A percentile compares a stretch with the other conserved stretches of the same genome.
phyloP scores from a whole-genome alignment of 2,797 vertebrate genomes.

The Chloroceryle amazona region DNA sequence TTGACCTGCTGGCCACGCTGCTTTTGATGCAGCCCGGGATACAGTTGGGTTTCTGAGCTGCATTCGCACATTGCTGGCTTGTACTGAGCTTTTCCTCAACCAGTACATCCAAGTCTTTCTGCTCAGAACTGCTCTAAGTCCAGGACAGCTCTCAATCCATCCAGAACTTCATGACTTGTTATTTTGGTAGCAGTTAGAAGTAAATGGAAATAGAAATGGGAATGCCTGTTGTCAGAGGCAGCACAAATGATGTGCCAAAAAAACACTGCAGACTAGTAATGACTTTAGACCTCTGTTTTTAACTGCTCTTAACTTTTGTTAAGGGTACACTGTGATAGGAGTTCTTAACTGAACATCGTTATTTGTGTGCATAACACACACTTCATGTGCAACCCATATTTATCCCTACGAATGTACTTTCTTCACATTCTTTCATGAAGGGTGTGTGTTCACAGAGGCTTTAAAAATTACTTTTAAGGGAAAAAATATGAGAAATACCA shows the following conservation, averaged over 20 bases:
- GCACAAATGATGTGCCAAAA: not conserved
- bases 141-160: not conserved
- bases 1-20: too few relatives aligned
- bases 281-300: not conserved
- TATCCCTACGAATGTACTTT: not conserved
- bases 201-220: not conserved
- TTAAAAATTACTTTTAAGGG: not conserved
- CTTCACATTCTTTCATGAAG: not conserved
- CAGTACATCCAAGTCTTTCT: too few relatives aligned
- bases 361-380: not conserved
- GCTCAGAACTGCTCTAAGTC: too few relatives aligned
- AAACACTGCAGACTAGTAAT: not conserved
- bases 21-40: too few relatives aligned
- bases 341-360: not conserved
- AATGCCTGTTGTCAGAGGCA: not conserved
- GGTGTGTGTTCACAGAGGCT: not conserved
- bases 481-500: not conserved
- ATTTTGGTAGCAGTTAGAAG: not conserved
- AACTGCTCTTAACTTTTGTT: not conserved
- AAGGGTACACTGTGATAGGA: not conserved
- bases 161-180: not conserved
- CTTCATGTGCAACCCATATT: not conserved
- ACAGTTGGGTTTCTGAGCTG: too few relatives aligned
- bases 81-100: too few relatives aligned
- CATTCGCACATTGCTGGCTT: too few relatives aligned